These are phyloP conservation scores for Erethizon dorsatum DNA, from an alignment of 2,797 vertebrate species.

Conservation along the genomic window DNA sequence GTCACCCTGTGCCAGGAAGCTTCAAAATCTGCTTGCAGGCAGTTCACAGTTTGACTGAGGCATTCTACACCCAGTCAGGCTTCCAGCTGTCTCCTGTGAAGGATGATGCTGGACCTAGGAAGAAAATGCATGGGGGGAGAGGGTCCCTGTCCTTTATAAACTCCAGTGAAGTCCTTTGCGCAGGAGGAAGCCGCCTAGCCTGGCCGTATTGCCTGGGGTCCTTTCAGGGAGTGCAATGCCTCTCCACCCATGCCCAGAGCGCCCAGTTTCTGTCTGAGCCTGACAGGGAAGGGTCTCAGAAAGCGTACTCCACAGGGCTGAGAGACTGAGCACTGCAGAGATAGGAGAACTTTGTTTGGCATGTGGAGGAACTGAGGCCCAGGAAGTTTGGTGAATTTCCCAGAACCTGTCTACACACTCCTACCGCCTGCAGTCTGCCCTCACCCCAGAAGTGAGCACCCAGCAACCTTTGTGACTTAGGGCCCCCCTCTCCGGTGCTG, in stretches of 20 bases:
- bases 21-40: neutral
- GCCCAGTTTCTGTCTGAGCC: neutral
- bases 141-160: neutral
- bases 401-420: no score
- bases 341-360: neutral
- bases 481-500: neutral
- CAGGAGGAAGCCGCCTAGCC: neutral
- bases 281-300: fast-evolving
- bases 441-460: neutral
- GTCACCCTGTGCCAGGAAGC: neutral
- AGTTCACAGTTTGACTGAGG: neutral
- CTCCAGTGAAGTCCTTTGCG: no score
- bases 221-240: neutral
- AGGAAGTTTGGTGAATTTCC: neutral
- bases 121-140: neutral
- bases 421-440: neutral
- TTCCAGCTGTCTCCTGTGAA: neutral
- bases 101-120: neutral
- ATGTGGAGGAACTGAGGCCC: neutral
- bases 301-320: neutral
- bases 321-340: neutral
- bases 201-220: neutral
- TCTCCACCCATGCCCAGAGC: neutral
- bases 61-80: neutral
- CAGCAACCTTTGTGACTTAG: neutral